Evolutionary conservation across 2,888 invertebrate genomes (phyloP), one percentile per base, ranked within the genome.

Genomic region (Sialis fuliginosa): DNA sequence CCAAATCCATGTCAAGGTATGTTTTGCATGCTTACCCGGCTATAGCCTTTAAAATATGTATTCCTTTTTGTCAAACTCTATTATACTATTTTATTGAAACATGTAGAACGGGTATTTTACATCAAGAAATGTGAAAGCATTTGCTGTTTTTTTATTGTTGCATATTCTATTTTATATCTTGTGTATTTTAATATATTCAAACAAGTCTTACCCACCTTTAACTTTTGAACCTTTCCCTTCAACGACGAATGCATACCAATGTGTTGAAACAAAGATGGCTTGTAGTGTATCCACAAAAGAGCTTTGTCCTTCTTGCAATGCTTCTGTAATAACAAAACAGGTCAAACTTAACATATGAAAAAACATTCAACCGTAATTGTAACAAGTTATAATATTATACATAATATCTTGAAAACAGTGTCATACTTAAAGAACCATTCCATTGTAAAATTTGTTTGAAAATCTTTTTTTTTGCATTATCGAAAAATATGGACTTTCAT

Each of bases 221-320:
- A 69, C 66, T 90, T 92, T 61, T 96, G 96, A 46, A 93, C 86
- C 73, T 97, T 97, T 48, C 96, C 96, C 63, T 83, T 87, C 1
- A 97, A 71, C 0, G 96, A 96, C 0, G 96, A 96, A 60, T 90
- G 90, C 13, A 86, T 80, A 4, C 96, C 96, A 50, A 95, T 86
- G 60, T 97, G 97, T 65, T 95, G 92, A 61, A 97, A 97, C 1
- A 97, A 69, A 0, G 93, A 89, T 0, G 88, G 85, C 54, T 88
- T 87, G 62, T 83, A 90, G 58, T 86, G 85, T 6, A 89, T 75
- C 76, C 90, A 86, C 49, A 90, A 73, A 55, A 76, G 74, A 7
- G 77, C 73, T 60, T 87, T 87, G 45, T 78, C 82, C 55, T 75
- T 72, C 53, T 75, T 75, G 58, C 96, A 97, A 52, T 81, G 76